Conservation (phyloP, 2,888 invertebrate species). For the Dolomedes plantarius region DNA sequence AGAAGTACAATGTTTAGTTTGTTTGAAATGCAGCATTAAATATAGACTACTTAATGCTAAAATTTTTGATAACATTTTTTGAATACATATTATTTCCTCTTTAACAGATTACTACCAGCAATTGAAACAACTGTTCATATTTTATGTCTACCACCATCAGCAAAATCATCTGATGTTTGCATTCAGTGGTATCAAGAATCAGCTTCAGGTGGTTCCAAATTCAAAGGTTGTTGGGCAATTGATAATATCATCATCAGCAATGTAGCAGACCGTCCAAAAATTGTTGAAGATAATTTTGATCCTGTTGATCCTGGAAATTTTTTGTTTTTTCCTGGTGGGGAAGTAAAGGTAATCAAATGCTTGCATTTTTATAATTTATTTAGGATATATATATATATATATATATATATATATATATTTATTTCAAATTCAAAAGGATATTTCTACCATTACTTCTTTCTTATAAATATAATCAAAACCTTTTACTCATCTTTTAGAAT, state of each 20-base stretch:
- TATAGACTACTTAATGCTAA: too few species aligned
- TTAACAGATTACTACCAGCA: slow-evolving; percentile 43
- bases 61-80: too few species aligned
- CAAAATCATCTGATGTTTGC: slow-evolving; percentile 75
- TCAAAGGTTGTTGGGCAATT: slow-evolving; percentile 77
- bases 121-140: slow-evolving; percentile 74
- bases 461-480: too few species aligned
- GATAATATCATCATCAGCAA: slow-evolving; percentile 77
- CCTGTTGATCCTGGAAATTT: slow-evolving; percentile 77
- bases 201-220: slow-evolving; percentile 20
- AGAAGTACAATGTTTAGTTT: too few species aligned
- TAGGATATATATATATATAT: too few species aligned
- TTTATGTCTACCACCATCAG: slow-evolving; percentile 75
- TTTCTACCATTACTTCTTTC: too few species aligned
- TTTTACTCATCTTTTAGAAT: too few species aligned
- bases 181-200: slow-evolving; percentile 75
- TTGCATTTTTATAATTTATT: not conserved
- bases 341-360: slow-evolving; percentile 75
- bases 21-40: too few species aligned
- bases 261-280: slow-evolving; percentile 75
- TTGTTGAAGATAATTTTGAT: slow-evolving; percentile 77
- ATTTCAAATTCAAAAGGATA: too few species aligned
- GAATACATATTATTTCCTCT: too few species aligned
- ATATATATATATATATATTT: too few species aligned
- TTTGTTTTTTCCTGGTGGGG: slow-evolving; percentile 78